These are phyloP conservation scores for Tetramorium alpestre DNA, from an alignment of 1,140 invertebrate species.

Conservation along the genomic window DNA sequence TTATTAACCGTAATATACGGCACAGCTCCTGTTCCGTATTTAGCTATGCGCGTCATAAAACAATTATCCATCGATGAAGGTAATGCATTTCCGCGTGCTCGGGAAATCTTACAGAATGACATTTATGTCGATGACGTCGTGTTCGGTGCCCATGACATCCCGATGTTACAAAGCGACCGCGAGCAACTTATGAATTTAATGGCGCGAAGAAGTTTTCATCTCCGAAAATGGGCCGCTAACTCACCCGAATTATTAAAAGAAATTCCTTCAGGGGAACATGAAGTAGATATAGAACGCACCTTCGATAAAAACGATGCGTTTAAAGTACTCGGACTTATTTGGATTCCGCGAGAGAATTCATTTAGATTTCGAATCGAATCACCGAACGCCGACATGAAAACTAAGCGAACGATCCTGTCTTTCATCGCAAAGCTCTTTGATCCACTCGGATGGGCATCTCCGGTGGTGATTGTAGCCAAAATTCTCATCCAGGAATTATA, in stretches of 20 bases:
- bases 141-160: background rate
- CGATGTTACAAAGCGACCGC: background rate
- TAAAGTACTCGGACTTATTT: background rate
- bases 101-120: background rate
- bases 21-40: background rate
- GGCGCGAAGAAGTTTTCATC: background rate
- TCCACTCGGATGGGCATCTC: background rate
- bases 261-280: background rate
- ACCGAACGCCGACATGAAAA: background rate
- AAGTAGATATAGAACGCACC: background rate
- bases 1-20: slow-evolving; percentile 1
- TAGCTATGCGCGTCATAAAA: background rate
- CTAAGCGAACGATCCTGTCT: background rate
- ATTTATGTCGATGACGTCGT: slow-evolving; percentile 5
- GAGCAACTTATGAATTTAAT: background rate
- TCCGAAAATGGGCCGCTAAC: background rate
- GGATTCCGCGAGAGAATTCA: background rate
- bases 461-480: background rate
- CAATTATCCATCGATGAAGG: background rate
- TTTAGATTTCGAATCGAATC: background rate
- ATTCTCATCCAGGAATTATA: background rate
- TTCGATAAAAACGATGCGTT: background rate
- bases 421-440: background rate
- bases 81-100: background rate
- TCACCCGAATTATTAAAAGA: background rate